Evolutionary conservation across 2,888 invertebrate genomes (phyloP).

Genomic region (Poecilobothrus nobilitatus): DNA sequence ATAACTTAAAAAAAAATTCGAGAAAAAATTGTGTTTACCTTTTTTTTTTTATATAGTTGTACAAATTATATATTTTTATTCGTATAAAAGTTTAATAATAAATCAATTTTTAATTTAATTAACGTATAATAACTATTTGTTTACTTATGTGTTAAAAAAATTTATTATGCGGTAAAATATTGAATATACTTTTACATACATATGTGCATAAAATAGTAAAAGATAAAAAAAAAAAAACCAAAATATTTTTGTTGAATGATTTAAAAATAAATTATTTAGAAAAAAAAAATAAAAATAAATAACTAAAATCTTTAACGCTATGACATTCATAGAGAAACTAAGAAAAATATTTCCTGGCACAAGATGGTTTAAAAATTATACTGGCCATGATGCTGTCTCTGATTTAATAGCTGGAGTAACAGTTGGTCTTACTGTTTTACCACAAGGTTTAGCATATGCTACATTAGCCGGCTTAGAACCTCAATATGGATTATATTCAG

Average conservation of each 20-base stretch:
- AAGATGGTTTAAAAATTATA: slow-evolving; percentile 68
- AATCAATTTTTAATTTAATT: background rate
- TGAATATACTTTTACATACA: too few species aligned
- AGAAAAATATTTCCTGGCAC: slow-evolving; percentile 41
- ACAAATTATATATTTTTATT: too few species aligned
- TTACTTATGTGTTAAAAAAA: background rate
- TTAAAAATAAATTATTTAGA: background rate
- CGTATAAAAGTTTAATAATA: background rate
- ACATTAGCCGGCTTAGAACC: slow-evolving; percentile 79
- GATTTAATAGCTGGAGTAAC: slow-evolving; percentile 88
- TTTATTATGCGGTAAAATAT: background rate
- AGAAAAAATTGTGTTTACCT: background rate
- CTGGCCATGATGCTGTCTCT: slow-evolving; percentile 64
- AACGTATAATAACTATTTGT: background rate
- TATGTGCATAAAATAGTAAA: background rate
- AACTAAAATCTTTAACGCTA: slow-evolving; percentile 13
- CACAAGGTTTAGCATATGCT: slow-evolving; percentile 87
- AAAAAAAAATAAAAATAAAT: background rate
- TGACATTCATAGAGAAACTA: slow-evolving; percentile 25
- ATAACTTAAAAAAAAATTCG: background rate
- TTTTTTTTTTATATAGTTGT: background rate
- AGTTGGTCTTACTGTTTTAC: slow-evolving; percentile 86
- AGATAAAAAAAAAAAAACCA: background rate
- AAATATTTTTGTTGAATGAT: background rate
- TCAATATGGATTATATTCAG: slow-evolving; percentile 92